Evolutionary conservation across 2,888 invertebrate genomes (phyloP).

Genomic region (Sinelater perroti): DNA sequence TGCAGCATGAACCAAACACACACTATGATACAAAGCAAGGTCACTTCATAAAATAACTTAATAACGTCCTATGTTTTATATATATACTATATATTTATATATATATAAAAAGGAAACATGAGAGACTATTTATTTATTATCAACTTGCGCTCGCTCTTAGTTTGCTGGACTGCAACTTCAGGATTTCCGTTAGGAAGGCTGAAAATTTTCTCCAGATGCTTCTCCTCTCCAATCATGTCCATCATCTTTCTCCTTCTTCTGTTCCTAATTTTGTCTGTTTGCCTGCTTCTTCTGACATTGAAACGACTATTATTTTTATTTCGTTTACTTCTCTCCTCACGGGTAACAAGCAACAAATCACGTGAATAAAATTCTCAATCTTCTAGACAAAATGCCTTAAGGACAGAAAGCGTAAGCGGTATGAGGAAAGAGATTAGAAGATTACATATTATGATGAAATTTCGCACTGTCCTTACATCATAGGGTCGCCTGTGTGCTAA

Average conservation of each 20-base stretch:
- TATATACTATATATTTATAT: slow-evolving; percentile 57
- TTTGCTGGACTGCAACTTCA: slow-evolving; percentile 49
- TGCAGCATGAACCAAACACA: slow-evolving; percentile 54
- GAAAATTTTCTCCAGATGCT: slow-evolving; percentile 40
- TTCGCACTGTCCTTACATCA: slow-evolving; percentile 30
- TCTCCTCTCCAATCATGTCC: too few species aligned
- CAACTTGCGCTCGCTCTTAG: slow-evolving; percentile 51
- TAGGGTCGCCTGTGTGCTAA: slow-evolving; percentile 20
- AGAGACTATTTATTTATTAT: slow-evolving; percentile 56
- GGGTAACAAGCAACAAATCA: too few species aligned
- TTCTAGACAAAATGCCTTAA: slow-evolving; percentile 26
- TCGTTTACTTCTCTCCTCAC: too few species aligned
- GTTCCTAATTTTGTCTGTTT: slow-evolving; percentile 8
- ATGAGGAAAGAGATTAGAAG: slow-evolving; percentile 21
- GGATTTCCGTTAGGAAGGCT: slow-evolving; percentile 22
- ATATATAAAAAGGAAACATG: slow-evolving; percentile 57
- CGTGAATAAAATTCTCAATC: slow-evolving; percentile 29
- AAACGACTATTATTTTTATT: too few species aligned
- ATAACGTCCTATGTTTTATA: slow-evolving; percentile 61
- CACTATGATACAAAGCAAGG: slow-evolving; percentile 70
- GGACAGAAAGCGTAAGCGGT: slow-evolving; percentile 39
- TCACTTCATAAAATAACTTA: slow-evolving; percentile 70
- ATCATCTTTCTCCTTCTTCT: too few species aligned
- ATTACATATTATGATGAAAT: slow-evolving; percentile 29
- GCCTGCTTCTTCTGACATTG: too few species aligned